A percentile compares a stretch with the other conserved stretches of the same genome.
These are phyloP conservation scores for Leptosomus discolor DNA, from an alignment of 2,113 vertebrate genomes.

Conservation along the genomic window DNA sequence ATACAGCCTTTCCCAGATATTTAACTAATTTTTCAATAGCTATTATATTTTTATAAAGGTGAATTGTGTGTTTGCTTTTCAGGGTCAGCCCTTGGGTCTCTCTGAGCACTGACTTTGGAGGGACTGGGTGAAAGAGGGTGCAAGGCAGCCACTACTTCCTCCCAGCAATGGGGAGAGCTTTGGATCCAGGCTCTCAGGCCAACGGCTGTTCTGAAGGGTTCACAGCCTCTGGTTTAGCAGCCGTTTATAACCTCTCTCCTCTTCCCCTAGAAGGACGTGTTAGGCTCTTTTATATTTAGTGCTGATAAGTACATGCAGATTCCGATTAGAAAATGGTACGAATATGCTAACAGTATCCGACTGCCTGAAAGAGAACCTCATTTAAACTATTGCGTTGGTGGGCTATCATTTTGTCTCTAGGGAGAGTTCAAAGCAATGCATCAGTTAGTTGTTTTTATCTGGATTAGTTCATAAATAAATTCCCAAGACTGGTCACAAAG, in stretches of 20 bases:
- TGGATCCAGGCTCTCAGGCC: background rate
- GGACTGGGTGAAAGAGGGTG: background rate
- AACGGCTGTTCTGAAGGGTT: background rate
- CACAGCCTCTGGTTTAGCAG: background rate
- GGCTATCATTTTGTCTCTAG: background rate
- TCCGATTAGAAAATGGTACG: background rate
- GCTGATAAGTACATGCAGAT: background rate
- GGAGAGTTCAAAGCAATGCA: background rate
- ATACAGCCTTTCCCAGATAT: background rate
- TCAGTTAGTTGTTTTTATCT: background rate
- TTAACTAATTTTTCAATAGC: background rate
- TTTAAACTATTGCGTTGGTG: background rate
- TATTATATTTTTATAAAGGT: background rate
- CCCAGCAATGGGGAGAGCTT: background rate
- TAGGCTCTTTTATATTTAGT: background rate
- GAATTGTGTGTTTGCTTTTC: background rate
- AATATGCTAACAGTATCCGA: background rate
- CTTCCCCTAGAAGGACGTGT: background rate
- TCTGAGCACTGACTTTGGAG: background rate
- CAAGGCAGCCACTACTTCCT: rapidly evolving
- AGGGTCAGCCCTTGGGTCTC: background rate
- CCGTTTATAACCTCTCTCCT: background rate
- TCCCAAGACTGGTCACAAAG: background rate
- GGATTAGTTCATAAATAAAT: background rate
- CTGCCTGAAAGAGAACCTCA: background rate